Conservation (phyloP, 2,888 invertebrate genomes). For the Ectobius pallidus region DNA sequence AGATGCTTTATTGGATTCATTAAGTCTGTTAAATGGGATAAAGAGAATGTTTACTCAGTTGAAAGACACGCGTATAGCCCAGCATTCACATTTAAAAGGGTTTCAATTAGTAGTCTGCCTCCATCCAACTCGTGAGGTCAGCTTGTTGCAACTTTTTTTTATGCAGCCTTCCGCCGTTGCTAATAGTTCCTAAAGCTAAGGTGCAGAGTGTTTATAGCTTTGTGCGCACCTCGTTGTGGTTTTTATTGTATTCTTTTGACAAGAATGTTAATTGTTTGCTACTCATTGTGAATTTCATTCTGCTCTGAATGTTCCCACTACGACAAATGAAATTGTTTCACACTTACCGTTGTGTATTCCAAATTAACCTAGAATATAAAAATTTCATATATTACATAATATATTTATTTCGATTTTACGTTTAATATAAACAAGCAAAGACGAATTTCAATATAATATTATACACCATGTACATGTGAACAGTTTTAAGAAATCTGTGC, state of each 20-base stretch:
- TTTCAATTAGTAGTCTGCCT: constrained; percentile 10
- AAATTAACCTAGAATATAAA: too few species aligned
- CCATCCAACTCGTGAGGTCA: constrained; percentile 17
- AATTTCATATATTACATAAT: too few species aligned
- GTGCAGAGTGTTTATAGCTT: not conserved
- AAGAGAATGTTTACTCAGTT: constrained; percentile 30
- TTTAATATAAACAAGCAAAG: too few species aligned
- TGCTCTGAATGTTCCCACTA: too few species aligned
- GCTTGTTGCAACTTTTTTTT: constrained; percentile 14
- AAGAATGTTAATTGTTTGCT: not conserved
- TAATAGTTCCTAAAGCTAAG: not conserved
- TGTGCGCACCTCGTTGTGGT: not conserved
- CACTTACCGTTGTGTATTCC: too few species aligned
- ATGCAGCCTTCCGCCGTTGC: too few species aligned
- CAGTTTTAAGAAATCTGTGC: too few species aligned
- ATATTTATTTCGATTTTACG: too few species aligned
- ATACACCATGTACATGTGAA: too few species aligned
- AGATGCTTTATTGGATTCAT: constrained; percentile 31
- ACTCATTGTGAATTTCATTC: not conserved
- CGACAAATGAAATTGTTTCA: too few species aligned
- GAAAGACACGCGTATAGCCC: constrained; percentile 10
- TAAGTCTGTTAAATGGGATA: constrained; percentile 30
- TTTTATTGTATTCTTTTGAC: constrained; percentile 3
- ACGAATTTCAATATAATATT: too few species aligned
- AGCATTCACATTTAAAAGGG: constrained; percentile 15